These are phyloP conservation scores for Neoarius graeffei DNA, from an alignment of 2,113 vertebrate genomes.

Conservation along the genomic window DNA sequence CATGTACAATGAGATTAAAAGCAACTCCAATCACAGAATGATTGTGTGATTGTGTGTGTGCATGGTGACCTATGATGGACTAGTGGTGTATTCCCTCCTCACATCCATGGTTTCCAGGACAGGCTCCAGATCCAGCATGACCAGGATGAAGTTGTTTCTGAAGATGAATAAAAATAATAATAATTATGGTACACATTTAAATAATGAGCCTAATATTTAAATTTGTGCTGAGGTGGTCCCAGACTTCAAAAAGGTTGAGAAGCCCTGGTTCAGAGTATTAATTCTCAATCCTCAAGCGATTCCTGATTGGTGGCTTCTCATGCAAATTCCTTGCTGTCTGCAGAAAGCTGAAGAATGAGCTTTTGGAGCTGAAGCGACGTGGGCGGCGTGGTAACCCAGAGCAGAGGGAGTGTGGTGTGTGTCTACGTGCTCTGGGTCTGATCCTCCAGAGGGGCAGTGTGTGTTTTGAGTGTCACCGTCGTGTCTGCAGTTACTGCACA, in stretches of 20 bases:
- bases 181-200: background rate
- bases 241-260: background rate
- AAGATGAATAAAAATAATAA: too few species aligned
- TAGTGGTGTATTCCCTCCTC: background rate
- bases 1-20: too few species aligned
- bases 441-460: slow-evolving; percentile 86
- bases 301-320: background rate
- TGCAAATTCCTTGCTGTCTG: background rate
- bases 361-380: slow-evolving; percentile 86
- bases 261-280: background rate
- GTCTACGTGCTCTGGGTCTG: slow-evolving; percentile 84
- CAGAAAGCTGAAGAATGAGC: slow-evolving; percentile 94
- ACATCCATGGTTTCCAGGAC: too few species aligned
- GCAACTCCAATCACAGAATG: too few species aligned
- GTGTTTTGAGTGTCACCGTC: slow-evolving; percentile 79
- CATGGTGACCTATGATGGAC: background rate
- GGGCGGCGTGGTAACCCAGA: slow-evolving; percentile 72
- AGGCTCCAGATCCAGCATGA: too few species aligned
- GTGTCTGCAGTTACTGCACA: slow-evolving; percentile 82
- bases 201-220: background rate
- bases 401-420: slow-evolving; percentile 82
- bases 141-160: too few species aligned
- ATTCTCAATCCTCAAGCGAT: background rate
- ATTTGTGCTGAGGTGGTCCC: background rate
- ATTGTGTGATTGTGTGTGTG: too few species aligned